A percentile compares a stretch with the other conserved stretches of the same genome.
These are phyloP conservation scores for Druon quercuslanigerum DNA, from an alignment of 1,140 invertebrate species.

Conservation along the genomic window DNA sequence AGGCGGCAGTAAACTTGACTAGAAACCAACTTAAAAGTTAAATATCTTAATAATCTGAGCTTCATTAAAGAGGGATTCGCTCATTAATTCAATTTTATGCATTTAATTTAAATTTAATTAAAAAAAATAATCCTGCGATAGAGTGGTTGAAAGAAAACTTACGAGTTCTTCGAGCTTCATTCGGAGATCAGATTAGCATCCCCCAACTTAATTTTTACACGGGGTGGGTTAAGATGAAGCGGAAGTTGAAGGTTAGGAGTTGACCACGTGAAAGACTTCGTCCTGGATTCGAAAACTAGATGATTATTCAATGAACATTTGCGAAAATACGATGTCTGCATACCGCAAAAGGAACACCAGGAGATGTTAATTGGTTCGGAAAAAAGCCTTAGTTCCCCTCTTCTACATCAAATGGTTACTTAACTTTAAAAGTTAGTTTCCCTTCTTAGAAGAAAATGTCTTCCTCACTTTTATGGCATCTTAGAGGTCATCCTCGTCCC, in stretches of 20 bases:
- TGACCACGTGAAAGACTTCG: not conserved
- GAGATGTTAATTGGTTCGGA: slow-evolving; percentile 42
- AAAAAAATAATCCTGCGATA: not conserved
- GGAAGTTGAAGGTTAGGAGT: not conserved
- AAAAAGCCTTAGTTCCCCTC: slow-evolving; percentile 39
- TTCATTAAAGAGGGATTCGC: too few species aligned
- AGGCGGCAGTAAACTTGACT: too few species aligned
- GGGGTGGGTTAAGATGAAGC: not conserved
- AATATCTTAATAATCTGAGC: too few species aligned
- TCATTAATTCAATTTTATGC: not conserved
- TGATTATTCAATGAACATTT: not conserved
- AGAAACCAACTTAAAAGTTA: too few species aligned
- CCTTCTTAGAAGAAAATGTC: slow-evolving; percentile 24
- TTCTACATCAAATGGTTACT: slow-evolving; percentile 32
- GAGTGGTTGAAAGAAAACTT: not conserved
- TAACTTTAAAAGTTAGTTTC: slow-evolving; percentile 27
- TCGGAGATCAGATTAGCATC: not conserved
- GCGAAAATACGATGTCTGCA: not conserved
- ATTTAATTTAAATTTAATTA: not conserved
- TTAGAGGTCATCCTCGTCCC: not conserved
- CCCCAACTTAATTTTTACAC: not conserved
- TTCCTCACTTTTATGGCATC: slow-evolving; percentile 34
- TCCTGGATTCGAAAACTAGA: not conserved
- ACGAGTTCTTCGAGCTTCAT: slow-evolving; percentile 3
- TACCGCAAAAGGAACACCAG: not conserved